Evolutionary conservation across 1,140 invertebrate species (phyloP).

Genomic region (Coelopa frigida): DNA sequence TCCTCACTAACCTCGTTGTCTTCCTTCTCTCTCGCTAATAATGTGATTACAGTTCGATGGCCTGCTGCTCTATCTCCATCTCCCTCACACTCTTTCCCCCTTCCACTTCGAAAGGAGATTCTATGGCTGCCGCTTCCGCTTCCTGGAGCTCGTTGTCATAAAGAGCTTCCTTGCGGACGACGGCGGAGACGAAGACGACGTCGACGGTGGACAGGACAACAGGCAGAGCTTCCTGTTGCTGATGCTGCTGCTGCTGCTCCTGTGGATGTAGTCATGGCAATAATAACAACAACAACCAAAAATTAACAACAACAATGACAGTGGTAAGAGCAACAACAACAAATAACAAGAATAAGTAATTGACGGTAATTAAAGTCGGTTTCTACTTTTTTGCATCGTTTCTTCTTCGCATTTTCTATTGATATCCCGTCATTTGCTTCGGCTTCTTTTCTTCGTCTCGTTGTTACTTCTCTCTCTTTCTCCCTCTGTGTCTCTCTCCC

Average conservation of each 20-base stretch:
- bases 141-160: too few species aligned
- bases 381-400: conserved; percentile 7
- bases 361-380: conserved; percentile 6
- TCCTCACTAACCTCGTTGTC: too few species aligned
- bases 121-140: too few species aligned
- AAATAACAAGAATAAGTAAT: too few species aligned
- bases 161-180: background rate
- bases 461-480: background rate
- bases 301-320: background rate
- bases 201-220: background rate
- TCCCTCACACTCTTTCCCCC: too few species aligned
- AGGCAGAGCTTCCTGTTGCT: background rate
- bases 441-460: background rate
- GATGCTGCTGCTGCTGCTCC: background rate
- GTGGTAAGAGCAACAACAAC: background rate
- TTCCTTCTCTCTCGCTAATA: too few species aligned
- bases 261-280: background rate
- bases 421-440: background rate
- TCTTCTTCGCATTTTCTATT: background rate
- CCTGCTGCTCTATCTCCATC: too few species aligned
- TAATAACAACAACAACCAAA: background rate
- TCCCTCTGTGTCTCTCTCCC: conserved; percentile 6
- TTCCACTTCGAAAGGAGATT: too few species aligned
- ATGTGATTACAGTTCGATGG: too few species aligned
- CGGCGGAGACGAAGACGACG: background rate